Evolutionary conservation across 2,113 vertebrate genomes (phyloP), one percentile per base, ranked within the genome.

Genomic region (Colaptes auratus): DNA sequence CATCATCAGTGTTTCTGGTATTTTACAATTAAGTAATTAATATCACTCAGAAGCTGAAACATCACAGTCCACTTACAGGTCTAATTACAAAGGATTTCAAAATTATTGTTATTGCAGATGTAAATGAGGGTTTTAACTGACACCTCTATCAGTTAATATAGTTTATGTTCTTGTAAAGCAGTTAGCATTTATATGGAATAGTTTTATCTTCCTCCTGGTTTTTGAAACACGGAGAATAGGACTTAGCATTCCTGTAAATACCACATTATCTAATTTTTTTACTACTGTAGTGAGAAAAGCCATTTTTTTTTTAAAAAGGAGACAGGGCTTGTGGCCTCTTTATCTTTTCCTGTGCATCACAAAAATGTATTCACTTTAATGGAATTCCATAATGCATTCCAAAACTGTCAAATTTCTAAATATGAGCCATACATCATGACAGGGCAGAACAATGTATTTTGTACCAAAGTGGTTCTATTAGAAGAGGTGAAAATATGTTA

Each of bases 401-500:
- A 69, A 82, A 82, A 88, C 36, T 85, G 74, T 93, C 93, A 96
- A 64, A 75, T 93, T 94, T 92, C 83, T 92, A 96, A 94, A 91
- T 97, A 93, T 10, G 60, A 89, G 19, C 71, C 82, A 86, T 84
- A 89, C 28, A 95, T 96, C 87, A 95, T 73, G 74, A 66, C 74
- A 89, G n/a, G 89, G 78, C 76, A 83, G 87, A 96, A 88, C 88
- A 92, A 93, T 88, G 88, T 82, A 90, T 91, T 92, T 86, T 93
- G 23, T 89, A 92, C 55, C 50, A 80, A 70, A 96, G 94, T 81
- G 79, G 59, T 79, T 93, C 95, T 96, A 84, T 94, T 76, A 94
- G 50, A 92, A 72, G 95, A 93, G 30, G 35, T 92, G 64, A 94
- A 94, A 96, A 95, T 81, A 94, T 96, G 93, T 89, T 97, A 96